phyloP scores from a whole-genome alignment of 2,797 vertebrate species.

The Glossophaga mutica region DNA sequence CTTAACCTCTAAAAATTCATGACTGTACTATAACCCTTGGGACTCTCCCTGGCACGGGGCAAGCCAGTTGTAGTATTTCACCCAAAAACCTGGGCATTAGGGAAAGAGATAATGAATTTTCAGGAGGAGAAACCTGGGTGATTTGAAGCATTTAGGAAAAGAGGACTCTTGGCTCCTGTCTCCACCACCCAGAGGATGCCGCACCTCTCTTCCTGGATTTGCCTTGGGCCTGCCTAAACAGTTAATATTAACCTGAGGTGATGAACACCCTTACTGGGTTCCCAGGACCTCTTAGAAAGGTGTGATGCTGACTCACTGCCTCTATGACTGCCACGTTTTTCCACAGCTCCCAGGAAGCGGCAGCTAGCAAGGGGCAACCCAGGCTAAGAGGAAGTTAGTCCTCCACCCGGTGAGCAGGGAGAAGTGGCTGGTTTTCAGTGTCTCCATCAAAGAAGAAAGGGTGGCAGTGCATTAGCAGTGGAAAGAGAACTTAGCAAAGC shows the following conservation, averaged over 20 bases:
- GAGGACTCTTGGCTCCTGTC: neutral
- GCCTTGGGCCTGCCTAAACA: neutral
- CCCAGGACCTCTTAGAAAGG: neutral
- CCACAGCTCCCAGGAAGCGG: neutral
- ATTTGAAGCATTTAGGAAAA: neutral
- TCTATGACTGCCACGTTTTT: neutral
- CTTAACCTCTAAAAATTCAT: neutral
- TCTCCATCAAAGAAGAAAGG: neutral
- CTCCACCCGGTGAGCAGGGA: neutral
- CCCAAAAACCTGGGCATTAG: neutral
- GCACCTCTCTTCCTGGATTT: neutral
- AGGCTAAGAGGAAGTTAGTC: neutral
- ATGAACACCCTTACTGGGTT: neutral
- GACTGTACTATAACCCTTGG: neutral
- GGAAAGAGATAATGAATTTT: neutral
- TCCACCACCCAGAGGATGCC: neutral
- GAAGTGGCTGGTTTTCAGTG: neutral
- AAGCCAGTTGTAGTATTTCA: neutral
- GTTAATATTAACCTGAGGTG: conserved; percentile 34
- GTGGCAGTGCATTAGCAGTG: neutral
- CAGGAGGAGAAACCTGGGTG: neutral
- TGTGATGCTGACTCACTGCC: conserved; percentile 52
- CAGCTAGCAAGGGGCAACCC: neutral
- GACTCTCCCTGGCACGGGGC: accelerated
- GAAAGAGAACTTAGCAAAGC: neutral